Conservation (phyloP, 2,888 invertebrate genomes). For the Periphyllus acericola region DNA sequence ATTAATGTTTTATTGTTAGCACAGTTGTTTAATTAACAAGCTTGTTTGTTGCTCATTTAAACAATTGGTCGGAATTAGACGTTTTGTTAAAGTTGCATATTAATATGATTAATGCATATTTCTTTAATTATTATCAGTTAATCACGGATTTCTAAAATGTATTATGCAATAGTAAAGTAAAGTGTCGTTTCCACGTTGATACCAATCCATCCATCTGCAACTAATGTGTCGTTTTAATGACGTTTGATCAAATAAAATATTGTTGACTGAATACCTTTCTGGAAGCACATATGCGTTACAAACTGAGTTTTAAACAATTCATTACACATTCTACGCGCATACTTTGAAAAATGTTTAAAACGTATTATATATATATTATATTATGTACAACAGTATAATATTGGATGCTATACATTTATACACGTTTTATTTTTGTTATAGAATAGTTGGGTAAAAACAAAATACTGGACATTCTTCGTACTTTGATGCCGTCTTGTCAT, state of each 20-base stretch:
- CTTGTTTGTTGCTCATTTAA: too few species aligned
- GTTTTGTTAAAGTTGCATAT: too few species aligned
- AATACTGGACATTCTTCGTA: too few species aligned
- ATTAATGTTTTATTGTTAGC: too few species aligned
- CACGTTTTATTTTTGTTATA: not conserved
- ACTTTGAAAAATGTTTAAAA: not conserved
- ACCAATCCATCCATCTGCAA: not conserved
- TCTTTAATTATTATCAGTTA: too few species aligned
- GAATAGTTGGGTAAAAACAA: not conserved
- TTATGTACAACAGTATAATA: not conserved
- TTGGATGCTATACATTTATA: not conserved
- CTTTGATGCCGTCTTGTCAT: too few species aligned
- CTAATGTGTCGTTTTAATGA: not conserved
- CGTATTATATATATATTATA: not conserved
- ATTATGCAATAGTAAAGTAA: too few species aligned
- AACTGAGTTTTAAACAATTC: not conserved
- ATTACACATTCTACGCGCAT: too few species aligned
- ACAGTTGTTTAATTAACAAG: too few species aligned
- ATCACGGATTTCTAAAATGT: too few species aligned
- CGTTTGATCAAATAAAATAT: constrained; percentile 10
- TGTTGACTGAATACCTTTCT: not conserved
- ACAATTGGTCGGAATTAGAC: too few species aligned
- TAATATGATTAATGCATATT: too few species aligned
- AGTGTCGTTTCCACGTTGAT: not conserved
- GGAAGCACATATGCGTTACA: not conserved